Evolutionary conservation across 2,888 invertebrate species (phyloP).

Genomic region (Cryptus viduatorius): DNA sequence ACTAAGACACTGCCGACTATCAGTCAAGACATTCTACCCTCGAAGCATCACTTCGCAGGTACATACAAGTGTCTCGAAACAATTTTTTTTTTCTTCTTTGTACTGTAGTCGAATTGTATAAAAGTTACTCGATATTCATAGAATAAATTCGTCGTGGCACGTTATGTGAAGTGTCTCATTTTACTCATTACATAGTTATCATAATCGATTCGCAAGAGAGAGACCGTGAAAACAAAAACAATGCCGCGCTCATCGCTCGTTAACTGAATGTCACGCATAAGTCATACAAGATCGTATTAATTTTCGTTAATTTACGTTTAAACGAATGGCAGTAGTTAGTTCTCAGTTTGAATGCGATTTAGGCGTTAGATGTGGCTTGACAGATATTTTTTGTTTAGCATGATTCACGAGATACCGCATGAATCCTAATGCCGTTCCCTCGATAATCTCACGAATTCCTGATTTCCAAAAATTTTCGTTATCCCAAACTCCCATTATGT

Average conservation of each 20-base stretch:
- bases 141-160: conserved; percentile 64
- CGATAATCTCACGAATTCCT: conserved; percentile 1
- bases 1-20: conserved; percentile 86
- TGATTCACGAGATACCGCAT: conserved; percentile 71
- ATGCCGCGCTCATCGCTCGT: conserved; percentile 18
- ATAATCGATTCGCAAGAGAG: conserved; percentile 4
- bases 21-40: conserved; percentile 82
- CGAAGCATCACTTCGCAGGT: conserved; percentile 83
- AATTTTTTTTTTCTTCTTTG: conserved; percentile 16
- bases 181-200: conserved; percentile 22
- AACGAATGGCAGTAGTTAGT: conserved; percentile 77
- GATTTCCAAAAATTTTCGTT: not conserved
- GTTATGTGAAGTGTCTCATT: conserved; percentile 51
- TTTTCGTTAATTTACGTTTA: conserved; percentile 22
- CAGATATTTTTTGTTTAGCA: conserved; percentile 74
- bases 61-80: conserved; percentile 60
- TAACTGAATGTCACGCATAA: conserved; percentile 36
- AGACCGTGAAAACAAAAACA: not conserved
- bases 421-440: conserved; percentile 65
- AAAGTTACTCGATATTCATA: conserved; percentile 55
- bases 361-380: conserved; percentile 60
- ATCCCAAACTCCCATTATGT: conserved; percentile 37
- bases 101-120: conserved; percentile 54
- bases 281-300: conserved; percentile 28
- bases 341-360: conserved; percentile 78